Percentiles rank a stretch among this genome's conserved stretches.
phyloP scores from a whole-genome alignment of 2,113 vertebrate genomes.

The Gymnobelideus leadbeateri region DNA sequence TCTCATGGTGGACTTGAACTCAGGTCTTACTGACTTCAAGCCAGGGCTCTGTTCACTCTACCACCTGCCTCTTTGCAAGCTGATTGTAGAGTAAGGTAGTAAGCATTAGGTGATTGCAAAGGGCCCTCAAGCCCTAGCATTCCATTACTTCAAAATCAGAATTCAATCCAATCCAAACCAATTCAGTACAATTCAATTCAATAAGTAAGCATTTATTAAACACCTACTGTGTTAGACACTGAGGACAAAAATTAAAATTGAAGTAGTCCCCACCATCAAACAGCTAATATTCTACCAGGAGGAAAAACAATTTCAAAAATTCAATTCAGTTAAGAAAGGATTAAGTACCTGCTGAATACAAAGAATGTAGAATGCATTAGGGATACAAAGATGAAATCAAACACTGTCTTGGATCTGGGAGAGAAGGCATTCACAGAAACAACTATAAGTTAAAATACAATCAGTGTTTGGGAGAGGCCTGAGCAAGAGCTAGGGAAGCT shows the following conservation, averaged over 20 bases:
- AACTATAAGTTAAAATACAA: not conserved
- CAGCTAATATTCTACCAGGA: not conserved
- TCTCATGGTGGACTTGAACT: not conserved
- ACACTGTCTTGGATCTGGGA: not conserved
- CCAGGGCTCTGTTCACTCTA: not conserved
- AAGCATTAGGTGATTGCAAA: not conserved
- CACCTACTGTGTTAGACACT: not conserved
- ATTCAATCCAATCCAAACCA: not conserved
- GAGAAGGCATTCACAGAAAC: not conserved
- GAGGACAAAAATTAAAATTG: not conserved
- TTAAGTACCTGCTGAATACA: too few species aligned
- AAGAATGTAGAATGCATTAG: too few species aligned
- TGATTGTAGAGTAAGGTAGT: not conserved
- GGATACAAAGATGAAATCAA: too few species aligned
- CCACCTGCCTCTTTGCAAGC: not conserved
- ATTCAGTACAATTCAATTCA: not conserved
- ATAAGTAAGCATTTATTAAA: not conserved
- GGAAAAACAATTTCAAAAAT: too few species aligned
- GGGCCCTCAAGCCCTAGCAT: not conserved
- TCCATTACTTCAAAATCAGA: not conserved
- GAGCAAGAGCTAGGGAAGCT: not conserved
- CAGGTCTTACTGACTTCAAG: not conserved
- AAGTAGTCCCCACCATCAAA: not conserved
- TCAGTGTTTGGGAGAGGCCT: not conserved
- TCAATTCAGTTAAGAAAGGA: too few species aligned